Percentiles rank a stretch among this genome's conserved stretches.
Conservation (phyloP, 2,113 vertebrate species). For the Lagenorhynchus albirostris region DNA sequence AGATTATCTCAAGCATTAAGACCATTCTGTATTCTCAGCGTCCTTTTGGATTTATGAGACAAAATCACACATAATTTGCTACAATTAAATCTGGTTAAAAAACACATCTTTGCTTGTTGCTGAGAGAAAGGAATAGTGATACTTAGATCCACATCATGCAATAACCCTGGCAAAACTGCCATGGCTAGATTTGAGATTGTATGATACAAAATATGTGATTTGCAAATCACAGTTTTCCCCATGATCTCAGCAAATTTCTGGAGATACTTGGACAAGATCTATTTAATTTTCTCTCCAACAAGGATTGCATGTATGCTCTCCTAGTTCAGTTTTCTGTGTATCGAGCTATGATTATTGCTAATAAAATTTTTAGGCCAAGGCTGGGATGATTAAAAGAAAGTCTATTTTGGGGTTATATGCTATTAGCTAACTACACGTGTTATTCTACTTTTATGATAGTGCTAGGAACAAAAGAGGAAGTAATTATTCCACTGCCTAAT, state of each 20-base stretch:
- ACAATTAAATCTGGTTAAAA: conserved; percentile 10
- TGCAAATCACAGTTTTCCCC: conserved; percentile 38
- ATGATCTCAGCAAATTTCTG: background rate
- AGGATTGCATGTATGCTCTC: background rate
- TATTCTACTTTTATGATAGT: background rate
- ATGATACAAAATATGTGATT: conserved; percentile 10
- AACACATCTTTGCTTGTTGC: conserved; percentile 29
- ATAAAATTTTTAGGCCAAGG: background rate
- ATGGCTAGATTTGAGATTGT: background rate
- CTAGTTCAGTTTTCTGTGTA: background rate
- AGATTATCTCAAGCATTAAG: conserved; percentile 41
- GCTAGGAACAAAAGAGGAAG: background rate
- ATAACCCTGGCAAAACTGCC: conserved; percentile 17
- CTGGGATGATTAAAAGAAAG: background rate
- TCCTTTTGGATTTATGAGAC: conserved; percentile 27
- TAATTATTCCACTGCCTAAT: background rate
- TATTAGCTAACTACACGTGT: background rate
- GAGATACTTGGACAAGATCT: background rate
- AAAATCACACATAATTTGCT: conserved; percentile 10
- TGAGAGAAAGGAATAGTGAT: conserved; percentile 29
- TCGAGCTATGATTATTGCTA: background rate
- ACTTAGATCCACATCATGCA: background rate
- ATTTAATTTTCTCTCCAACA: conserved; percentile 43
- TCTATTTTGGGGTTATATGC: background rate
- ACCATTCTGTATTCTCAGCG: conserved; percentile 13